Conservation (phyloP, 2,113 vertebrate genomes). For the Psammodynastes pulverulentus region DNA sequence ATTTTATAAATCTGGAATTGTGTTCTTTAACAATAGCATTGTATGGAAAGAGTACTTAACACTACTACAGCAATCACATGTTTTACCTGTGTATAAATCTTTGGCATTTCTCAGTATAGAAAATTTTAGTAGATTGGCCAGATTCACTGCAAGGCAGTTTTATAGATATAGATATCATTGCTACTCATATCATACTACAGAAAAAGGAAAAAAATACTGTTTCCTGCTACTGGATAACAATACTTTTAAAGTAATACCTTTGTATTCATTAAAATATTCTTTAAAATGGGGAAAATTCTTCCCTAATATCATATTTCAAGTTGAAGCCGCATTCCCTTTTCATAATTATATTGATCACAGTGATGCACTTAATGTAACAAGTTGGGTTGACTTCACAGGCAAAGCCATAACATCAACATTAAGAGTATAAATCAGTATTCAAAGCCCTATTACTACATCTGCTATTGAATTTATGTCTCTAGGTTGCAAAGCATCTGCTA, state of each 20-base stretch:
- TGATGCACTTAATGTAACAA: not conserved
- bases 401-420: constrained; percentile 20
- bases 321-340: not conserved
- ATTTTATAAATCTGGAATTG: not conserved
- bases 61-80: not conserved
- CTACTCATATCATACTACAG: not conserved
- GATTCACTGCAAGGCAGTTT: not conserved
- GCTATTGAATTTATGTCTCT: not conserved
- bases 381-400: constrained; percentile 9
- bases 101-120: not conserved
- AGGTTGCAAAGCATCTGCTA: not conserved
- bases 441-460: not conserved
- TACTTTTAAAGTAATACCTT: not conserved
- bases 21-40: not conserved
- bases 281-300: constrained; percentile 14
- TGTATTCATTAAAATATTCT: too few species aligned
- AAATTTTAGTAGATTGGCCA: not conserved
- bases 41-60: not conserved
- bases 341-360: not conserved
- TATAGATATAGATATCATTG: not conserved
- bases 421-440: not conserved
- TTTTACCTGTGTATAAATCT: not conserved
- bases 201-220: not conserved
- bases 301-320: not conserved
- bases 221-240: not conserved